Evolutionary conservation across 2,797 vertebrate species (phyloP).

Genomic region (Oreonectes daqikongensis): DNA sequence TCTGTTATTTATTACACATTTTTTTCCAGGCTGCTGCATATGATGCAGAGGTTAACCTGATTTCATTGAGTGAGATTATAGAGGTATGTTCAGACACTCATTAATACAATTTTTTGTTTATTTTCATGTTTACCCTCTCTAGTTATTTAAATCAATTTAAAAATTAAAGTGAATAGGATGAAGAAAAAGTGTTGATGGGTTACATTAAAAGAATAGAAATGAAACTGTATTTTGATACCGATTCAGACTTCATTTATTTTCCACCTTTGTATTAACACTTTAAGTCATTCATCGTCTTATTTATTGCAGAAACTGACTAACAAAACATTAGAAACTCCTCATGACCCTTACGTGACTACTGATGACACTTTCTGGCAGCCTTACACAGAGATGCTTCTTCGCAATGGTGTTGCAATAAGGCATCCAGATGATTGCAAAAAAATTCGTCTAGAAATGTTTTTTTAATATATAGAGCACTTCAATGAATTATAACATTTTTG

Average conservation of each 20-base stretch:
- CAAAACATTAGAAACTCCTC: conserved; percentile 77
- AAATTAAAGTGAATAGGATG: neutral
- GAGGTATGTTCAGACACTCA: conserved; percentile 69
- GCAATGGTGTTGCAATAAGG: conserved; percentile 83
- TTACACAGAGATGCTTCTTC: conserved; percentile 89
- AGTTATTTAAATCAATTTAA: neutral
- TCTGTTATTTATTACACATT: neutral
- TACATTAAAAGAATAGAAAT: neutral
- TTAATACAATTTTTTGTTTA: neutral
- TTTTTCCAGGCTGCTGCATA: conserved; percentile 61
- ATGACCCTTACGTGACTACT: conserved; percentile 87
- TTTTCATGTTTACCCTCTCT: neutral
- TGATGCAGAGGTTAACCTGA: conserved; percentile 60
- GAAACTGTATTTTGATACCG: neutral
- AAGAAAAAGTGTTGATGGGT: neutral
- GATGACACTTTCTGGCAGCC: conserved; percentile 87
- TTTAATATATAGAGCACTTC: conserved; percentile 50
- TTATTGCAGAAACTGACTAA: conserved; percentile 82
- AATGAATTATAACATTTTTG: neutral
- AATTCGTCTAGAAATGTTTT: conserved; percentile 88
- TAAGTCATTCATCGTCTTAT: neutral
- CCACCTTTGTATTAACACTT: neutral
- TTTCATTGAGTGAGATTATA: conserved; percentile 77
- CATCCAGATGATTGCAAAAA: conserved; percentile 87
- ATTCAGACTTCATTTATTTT: neutral